Conservation (phyloP, 2,113 vertebrate genomes). For the Thinocorus orbignyianus region DNA sequence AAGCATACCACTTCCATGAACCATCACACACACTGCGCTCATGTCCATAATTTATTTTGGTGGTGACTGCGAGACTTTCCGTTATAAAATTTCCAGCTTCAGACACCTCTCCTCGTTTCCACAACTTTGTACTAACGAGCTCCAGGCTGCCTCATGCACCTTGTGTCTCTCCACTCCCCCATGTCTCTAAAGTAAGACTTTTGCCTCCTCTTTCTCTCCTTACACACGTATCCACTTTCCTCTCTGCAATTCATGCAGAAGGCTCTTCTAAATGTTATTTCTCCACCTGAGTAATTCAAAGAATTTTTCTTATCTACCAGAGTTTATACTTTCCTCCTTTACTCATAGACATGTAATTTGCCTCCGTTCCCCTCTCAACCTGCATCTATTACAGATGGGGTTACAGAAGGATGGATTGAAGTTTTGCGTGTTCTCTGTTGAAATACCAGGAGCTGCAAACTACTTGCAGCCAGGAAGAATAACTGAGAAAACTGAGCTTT, state of each 20-base stretch:
- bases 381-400: background rate
- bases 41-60: background rate
- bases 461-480: background rate
- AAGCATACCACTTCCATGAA: constrained; percentile 4
- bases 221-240: background rate
- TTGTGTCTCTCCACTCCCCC: background rate
- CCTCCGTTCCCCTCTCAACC: background rate
- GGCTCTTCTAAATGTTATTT: background rate
- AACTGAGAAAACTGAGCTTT: background rate
- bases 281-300: background rate
- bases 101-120: background rate
- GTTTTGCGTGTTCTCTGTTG: rapidly evolving
- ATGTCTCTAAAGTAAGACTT: background rate
- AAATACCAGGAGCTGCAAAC: background rate
- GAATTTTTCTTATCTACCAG: background rate
- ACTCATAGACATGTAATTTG: background rate
- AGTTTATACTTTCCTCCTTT: background rate
- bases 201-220: background rate
- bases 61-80: background rate
- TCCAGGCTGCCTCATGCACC: background rate
- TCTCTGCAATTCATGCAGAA: background rate
- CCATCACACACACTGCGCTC: background rate
- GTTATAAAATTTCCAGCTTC: constrained; percentile 9
- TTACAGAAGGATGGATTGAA: background rate
- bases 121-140: background rate